Percentiles rank a stretch among this genome's conserved stretches.
These are phyloP conservation scores for Avahi laniger DNA, from an alignment of 2,797 vertebrate genomes.

Conservation along the genomic window DNA sequence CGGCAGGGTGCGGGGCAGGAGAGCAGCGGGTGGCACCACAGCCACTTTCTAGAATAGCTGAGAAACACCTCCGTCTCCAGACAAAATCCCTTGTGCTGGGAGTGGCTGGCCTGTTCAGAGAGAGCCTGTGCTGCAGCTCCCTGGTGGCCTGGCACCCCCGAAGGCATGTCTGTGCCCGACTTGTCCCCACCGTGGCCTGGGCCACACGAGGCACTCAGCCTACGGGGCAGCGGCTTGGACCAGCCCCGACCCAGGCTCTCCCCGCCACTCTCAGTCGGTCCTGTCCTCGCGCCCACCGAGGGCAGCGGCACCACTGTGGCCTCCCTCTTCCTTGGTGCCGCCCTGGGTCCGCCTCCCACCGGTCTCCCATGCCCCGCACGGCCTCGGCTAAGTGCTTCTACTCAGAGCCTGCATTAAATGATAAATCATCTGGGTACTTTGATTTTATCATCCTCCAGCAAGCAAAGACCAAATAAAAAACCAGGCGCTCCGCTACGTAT, in stretches of 20 bases:
- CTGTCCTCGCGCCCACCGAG: accelerated
- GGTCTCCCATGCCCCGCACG: accelerated
- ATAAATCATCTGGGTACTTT: background rate
- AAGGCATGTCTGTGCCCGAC: background rate
- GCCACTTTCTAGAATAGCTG: no score
- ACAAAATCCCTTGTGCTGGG: background rate
- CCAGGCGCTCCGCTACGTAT: accelerated
- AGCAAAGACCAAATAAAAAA: background rate
- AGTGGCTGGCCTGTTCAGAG: background rate
- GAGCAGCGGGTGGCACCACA: background rate
- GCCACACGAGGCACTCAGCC: background rate
- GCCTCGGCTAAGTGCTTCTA: background rate
- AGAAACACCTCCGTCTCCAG: no score
- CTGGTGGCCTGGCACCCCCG: background rate
- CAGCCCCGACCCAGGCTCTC: background rate
- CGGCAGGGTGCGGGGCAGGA: background rate
- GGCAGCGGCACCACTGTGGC: no score
- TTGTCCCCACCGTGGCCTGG: accelerated
- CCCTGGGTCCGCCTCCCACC: no score
- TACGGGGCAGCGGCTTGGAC: accelerated
- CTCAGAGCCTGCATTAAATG: background rate
- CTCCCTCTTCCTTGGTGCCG: background rate
- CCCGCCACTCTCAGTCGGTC: background rate
- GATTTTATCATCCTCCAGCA: background rate
- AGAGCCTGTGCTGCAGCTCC: background rate